Conservation (phyloP, 2,797 vertebrate species). For the Falco naumanni region DNA sequence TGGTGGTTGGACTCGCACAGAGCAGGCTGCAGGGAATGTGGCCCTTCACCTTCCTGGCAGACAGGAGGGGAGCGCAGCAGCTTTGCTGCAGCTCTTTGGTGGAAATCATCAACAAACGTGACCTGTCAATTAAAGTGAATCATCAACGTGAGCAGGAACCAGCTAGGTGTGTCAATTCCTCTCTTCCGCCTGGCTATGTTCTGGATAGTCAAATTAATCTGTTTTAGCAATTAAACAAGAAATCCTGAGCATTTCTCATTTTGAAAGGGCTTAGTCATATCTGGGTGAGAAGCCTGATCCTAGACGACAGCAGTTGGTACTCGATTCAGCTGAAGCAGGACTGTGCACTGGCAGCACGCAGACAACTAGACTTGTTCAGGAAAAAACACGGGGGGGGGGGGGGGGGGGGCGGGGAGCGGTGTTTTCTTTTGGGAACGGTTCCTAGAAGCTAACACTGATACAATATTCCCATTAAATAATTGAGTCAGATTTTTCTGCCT, state of each 20-base stretch:
- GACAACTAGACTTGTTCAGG: background rate
- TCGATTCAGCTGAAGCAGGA: background rate
- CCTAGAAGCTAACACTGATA: background rate
- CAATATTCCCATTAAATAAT: background rate
- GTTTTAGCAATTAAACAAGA: constrained; percentile 40
- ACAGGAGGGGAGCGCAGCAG: background rate
- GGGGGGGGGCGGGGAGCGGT: background rate
- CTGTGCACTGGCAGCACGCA: background rate
- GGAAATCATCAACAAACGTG: background rate
- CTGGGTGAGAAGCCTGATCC: constrained; percentile 18
- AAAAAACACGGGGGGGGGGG: background rate
- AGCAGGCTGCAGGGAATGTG: background rate
- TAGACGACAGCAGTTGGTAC: background rate
- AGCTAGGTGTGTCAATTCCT: constrained; percentile 35
- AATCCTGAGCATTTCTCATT: background rate
- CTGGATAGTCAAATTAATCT: constrained; percentile 9
- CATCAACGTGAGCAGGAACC: constrained; percentile 16
- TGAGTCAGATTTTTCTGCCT: background rate
- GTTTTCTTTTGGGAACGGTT: background rate
- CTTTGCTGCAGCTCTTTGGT: background rate
- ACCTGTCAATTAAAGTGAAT: background rate
- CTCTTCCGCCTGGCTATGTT: background rate
- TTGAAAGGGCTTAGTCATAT: constrained; percentile 19
- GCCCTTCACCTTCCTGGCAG: background rate
- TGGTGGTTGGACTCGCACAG: rapidly evolving